Base-by-base conservation (phyloP, 2,113 vertebrate genomes). In the Brachyhypopomus gauderio region DNA sequence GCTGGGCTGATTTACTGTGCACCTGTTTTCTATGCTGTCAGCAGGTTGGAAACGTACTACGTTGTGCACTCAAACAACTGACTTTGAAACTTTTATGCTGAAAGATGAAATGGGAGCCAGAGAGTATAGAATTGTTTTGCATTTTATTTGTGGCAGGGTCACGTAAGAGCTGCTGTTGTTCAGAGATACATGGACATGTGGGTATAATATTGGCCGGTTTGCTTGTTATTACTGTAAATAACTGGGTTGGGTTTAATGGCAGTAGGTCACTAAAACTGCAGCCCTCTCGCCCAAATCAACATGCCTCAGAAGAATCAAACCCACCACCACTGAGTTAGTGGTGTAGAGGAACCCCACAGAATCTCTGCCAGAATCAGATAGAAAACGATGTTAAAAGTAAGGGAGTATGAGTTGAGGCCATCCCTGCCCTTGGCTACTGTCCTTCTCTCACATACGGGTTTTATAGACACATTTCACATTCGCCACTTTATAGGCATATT, bases 111-210 rank as follows among this genome's bases (percentile, higher is more conserved):
- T 59, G 34, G 38, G 58, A 8, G 69, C 69, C 38, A 55, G 5
- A 72, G 41, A 45, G 58, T 45, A 45, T 25, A 45, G 38, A 80
- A 59, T 66, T 64, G 36, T 55, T 8, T 12, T 36, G 52, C 12
- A 4, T 80, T 64, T 80, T 55, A 80, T 74, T 74, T 60, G 55
- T 52, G 70, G 23, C 52, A 16, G 69, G 27, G 70, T 58, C 55
- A 48, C 74, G 34, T 36, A 64, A 41, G 23, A 36, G 41, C 23
- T 36, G 22, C 25, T 48, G 67, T 34, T 7, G 41, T 58, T 59
- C 67, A 55, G 36, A 71, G 22, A 30, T 20, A 55, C 59, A 1
- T 38, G 14, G 48, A 69, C n/a, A 19, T 20, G 77, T 22, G 20
- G 67, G 34, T 3, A 19, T 23, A 38, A 45, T 60, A 20, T 60